Evolutionary conservation across 2,113 vertebrate genomes (phyloP).

Genomic region (Scolopax mira): DNA sequence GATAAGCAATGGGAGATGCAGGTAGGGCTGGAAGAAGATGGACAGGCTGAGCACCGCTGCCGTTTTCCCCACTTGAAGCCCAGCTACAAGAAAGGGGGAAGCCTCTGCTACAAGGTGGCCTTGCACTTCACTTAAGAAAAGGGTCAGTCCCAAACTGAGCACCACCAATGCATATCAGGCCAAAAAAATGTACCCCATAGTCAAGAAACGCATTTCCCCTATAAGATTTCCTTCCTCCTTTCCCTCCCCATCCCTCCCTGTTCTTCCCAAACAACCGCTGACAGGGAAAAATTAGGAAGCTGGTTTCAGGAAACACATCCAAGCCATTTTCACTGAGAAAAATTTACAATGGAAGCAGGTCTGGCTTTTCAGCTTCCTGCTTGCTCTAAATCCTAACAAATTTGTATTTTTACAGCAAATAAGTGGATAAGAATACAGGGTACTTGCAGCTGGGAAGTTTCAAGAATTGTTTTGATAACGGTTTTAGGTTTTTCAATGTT

Average conservation of each 20-base stretch:
- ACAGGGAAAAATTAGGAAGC: neutral
- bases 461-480: neutral
- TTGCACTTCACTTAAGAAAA: neutral
- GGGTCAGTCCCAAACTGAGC: neutral
- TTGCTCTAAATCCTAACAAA: neutral
- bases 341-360: slow-evolving; percentile 10
- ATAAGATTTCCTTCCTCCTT: neutral
- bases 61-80: neutral
- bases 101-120: neutral
- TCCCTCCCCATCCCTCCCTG: neutral
- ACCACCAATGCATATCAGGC: accelerated
- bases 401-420: neutral
- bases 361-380: neutral
- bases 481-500: neutral
- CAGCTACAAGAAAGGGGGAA: neutral
- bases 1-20: neutral
- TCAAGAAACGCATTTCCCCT: neutral
- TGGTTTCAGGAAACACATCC: neutral
- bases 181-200: neutral
- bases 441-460: neutral
- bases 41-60: neutral
- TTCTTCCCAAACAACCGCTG: neutral
- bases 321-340: neutral
- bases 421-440: neutral
- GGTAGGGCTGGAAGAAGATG: neutral